These are phyloP conservation scores for Trachurus trachurus DNA, from an alignment of 2,797 vertebrate genomes.

Conservation along the genomic window DNA sequence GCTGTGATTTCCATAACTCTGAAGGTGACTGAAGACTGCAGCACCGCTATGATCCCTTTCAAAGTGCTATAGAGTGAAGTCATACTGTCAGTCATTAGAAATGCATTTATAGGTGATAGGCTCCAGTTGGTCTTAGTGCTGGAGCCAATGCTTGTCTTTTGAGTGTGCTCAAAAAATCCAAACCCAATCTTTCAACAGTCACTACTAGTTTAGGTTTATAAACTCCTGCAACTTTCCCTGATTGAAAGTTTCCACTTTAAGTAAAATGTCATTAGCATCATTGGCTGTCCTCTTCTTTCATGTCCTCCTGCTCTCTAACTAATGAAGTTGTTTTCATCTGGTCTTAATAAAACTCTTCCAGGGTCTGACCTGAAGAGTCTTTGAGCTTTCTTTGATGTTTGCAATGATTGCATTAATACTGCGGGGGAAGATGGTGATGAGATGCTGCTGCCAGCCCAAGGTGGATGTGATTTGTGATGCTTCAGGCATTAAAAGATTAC, in stretches of 20 bases:
- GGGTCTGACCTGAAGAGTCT: not conserved
- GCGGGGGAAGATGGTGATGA: constrained; percentile 1
- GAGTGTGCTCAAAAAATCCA: too few species aligned
- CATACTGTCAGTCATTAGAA: not conserved
- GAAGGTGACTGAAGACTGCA: constrained; percentile 40
- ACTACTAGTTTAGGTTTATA: not conserved
- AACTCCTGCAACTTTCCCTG: not conserved
- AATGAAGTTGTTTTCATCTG: constrained; percentile 4
- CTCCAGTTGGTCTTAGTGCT: not conserved
- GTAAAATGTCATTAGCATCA: constrained; percentile 31
- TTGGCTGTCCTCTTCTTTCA: not conserved
- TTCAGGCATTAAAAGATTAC: not conserved
- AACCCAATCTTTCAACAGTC: not conserved
- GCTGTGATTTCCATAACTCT: constrained; percentile 46
- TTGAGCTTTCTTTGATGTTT: constrained; percentile 14
- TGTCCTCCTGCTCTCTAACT: not conserved
- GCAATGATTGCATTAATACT: not conserved
- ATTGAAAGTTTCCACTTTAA: constrained; percentile 7
- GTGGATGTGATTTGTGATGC: not conserved
- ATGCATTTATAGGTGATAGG: not conserved
- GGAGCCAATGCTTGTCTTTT: not conserved
- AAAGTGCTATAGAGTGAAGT: constrained; percentile 1
- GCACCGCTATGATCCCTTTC: not conserved
- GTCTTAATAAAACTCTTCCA: not conserved
- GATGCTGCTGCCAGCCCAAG: not conserved